Base-by-base conservation (phyloP, 2,113 vertebrate genomes). In the Melierax canorus region DNA sequence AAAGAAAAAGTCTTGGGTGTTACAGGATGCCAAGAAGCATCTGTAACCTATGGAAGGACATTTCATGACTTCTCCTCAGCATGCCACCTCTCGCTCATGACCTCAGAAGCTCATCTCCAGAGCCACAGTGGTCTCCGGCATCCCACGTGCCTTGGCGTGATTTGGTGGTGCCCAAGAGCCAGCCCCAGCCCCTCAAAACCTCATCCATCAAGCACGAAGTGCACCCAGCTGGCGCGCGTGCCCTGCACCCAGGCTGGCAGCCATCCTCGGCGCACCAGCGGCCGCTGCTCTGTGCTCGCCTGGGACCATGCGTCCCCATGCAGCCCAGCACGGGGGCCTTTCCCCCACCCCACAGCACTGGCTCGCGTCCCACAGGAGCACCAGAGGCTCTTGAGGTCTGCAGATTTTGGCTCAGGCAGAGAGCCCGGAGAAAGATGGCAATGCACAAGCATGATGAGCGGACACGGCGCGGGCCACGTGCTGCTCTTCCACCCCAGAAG, bases 211-310 rank as follows among this genome's bases (percentile, higher is more conserved):
- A 76, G 62, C 29, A 51, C 5, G 0, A 67, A 41, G 27, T 2
- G 19, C 43, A 34, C 46, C 7, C 24, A 20, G 58, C 36, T 39
- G 53, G 51, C 12, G 46, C 3, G 0, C 4, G 0, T 0, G 2
- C 34, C 46, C 46, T 1, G 4, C 66, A 45, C 59, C 2, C 1
- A 81, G 56, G 26, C 29, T 45, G 63, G 62, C 38, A 64, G 69
- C 29, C 18, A 12, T 12, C 38, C 36, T 41, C 3, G 0, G 43
- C 0, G 0, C 10, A 16, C 27, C n/a, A n/a, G 38, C 1, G 2
- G 45, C 62, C 3, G 1, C 71, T 66, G 20, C 36, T 36, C 43
- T 14, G 21, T 12, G n/a, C 38, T 82, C 0, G 0, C 60, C 64
- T 5, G 27, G 39, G 68, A 60, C 27, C 50, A 3, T 0, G 2